Evolutionary conservation across 2,888 invertebrate genomes (phyloP).

Genomic region (Eilema depressum): DNA sequence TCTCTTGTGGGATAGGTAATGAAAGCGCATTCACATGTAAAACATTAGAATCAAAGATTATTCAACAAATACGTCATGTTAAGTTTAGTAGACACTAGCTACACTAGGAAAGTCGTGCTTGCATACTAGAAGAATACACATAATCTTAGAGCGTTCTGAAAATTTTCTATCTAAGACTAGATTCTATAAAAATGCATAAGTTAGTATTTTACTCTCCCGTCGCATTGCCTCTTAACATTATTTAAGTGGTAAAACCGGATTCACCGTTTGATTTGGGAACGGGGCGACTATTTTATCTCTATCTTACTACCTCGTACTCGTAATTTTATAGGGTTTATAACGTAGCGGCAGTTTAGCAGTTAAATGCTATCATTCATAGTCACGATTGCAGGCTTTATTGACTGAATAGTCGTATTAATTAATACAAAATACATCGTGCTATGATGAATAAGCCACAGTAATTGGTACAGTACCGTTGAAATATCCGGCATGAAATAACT

Average conservation of each 20-base stretch:
- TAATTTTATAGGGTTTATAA: background rate
- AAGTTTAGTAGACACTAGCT: background rate
- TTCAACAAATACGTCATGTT: background rate
- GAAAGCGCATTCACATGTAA: background rate
- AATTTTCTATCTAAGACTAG: background rate
- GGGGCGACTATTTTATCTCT: background rate
- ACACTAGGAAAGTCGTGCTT: background rate
- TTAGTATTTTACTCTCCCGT: background rate
- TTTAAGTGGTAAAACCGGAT: too few relatives aligned
- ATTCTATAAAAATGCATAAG: background rate
- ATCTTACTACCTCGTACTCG: background rate
- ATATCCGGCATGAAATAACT: slow-evolving; percentile 55
- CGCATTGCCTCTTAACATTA: too few relatives aligned
- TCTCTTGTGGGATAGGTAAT: background rate
- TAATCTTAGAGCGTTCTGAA: background rate
- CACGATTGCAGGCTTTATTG: slow-evolving; percentile 16
- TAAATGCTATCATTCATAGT: slow-evolving; percentile 7
- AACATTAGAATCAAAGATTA: background rate
- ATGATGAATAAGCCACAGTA: slow-evolving; percentile 45
- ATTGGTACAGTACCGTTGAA: slow-evolving; percentile 57
- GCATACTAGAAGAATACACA: too few relatives aligned
- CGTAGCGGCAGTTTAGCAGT: background rate
- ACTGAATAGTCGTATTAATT: slow-evolving; percentile 24
- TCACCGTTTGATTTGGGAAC: background rate
- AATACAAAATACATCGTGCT: slow-evolving; percentile 38